Conservation (phyloP, 2,113 vertebrate genomes). For the Pholis gunnellus region DNA sequence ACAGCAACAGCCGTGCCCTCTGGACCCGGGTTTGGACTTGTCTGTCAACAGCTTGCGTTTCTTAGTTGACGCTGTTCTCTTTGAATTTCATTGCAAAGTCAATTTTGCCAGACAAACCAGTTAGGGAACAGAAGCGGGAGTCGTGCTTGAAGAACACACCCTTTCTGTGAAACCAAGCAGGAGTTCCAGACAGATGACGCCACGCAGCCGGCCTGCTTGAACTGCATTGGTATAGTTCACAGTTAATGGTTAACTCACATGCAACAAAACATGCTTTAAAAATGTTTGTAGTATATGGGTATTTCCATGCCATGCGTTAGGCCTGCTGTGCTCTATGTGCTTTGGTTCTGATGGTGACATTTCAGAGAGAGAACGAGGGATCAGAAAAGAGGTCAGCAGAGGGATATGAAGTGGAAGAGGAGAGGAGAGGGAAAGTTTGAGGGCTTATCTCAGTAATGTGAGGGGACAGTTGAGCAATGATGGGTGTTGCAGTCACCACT, state of each 20-base stretch:
- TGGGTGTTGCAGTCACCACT: constrained; percentile 58
- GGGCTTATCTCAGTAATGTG: constrained; percentile 75
- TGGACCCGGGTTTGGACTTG: background rate
- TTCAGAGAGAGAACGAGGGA: constrained; percentile 15
- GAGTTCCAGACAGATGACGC: constrained; percentile 21
- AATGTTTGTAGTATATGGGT: background rate
- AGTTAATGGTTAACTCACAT: background rate
- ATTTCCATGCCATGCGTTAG: background rate
- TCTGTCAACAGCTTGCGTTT: background rate
- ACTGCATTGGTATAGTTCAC: background rate
- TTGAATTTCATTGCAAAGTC: background rate
- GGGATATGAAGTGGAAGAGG: constrained; percentile 65
- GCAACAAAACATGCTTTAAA: background rate
- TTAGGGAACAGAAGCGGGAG: constrained; percentile 24
- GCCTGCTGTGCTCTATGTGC: background rate
- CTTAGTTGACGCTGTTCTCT: background rate
- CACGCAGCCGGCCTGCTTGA: background rate
- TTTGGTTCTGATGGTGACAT: constrained; percentile 17
- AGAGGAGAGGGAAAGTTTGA: constrained; percentile 64
- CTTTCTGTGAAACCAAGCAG: background rate
- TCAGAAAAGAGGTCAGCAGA: constrained; percentile 69
- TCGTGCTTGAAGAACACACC: constrained; percentile 15
- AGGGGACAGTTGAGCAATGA: constrained; percentile 75
- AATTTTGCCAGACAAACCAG: constrained; percentile 50
- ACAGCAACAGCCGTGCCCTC: background rate